These are phyloP conservation scores for Rhodeus uyekii DNA, from an alignment of 2,797 vertebrate species.

Conservation along the genomic window DNA sequence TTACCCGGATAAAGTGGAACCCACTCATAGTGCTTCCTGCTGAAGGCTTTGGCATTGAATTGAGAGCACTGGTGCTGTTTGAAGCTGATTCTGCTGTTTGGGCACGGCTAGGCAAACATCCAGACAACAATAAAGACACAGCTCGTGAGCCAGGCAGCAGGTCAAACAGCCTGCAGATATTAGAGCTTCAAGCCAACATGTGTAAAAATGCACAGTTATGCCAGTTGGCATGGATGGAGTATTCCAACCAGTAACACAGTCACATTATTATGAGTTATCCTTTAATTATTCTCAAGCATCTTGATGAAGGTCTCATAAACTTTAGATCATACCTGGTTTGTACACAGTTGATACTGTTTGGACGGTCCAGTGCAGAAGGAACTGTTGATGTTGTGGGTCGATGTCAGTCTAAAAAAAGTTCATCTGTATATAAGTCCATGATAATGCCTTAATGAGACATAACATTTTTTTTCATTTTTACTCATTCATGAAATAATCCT, in stretches of 20 bases:
- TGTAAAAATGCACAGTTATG: slow-evolving; percentile 45
- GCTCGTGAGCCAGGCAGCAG: slow-evolving; percentile 41
- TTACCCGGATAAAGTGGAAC: slow-evolving; percentile 88
- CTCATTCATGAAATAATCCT: neutral
- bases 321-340: slow-evolving; percentile 79
- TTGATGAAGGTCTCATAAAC: slow-evolving; percentile 29
- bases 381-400: slow-evolving; percentile 78
- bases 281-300: slow-evolving; percentile 36
- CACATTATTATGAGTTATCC: slow-evolving; percentile 27
- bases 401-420: slow-evolving; percentile 74
- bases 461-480: neutral
- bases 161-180: slow-evolving; percentile 48
- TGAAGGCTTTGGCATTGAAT: slow-evolving; percentile 88
- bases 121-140: slow-evolving; percentile 54
- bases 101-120: slow-evolving; percentile 76
- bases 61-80: slow-evolving; percentile 89
- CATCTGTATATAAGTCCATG: slow-evolving; percentile 2
- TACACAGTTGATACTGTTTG: slow-evolving; percentile 85
- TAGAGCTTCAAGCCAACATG: slow-evolving; percentile 53
- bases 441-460: neutral
- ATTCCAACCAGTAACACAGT: slow-evolving; percentile 38
- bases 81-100: slow-evolving; percentile 82
- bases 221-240: slow-evolving; percentile 41
- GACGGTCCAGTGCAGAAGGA: slow-evolving; percentile 80
- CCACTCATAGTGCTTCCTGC: slow-evolving; percentile 83